phyloP scores from a whole-genome alignment of 2,888 invertebrate genomes.

The Sesamia inferens region DNA sequence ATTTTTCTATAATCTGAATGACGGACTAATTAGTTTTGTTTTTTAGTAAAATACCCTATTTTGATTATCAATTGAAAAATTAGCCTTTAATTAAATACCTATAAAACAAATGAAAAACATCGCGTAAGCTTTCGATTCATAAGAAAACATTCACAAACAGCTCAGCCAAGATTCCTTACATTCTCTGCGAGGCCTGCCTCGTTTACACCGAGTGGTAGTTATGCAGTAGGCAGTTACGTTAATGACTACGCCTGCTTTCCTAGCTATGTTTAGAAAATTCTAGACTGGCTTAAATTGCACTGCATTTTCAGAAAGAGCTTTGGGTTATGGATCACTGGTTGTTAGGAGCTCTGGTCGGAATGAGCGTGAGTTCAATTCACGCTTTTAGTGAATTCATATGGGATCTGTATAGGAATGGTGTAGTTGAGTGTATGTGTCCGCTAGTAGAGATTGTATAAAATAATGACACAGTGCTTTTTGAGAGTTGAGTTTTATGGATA shows the following conservation, averaged over 20 bases:
- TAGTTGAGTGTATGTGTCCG: neutral
- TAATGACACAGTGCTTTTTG: neutral
- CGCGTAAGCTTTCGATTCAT: constrained; percentile 18
- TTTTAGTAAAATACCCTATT: no score
- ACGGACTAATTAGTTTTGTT: no score
- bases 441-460: neutral
- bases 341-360: constrained; percentile 2
- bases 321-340: constrained; percentile 22
- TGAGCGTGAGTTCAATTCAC: constrained; percentile 7
- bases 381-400: constrained; percentile 22
- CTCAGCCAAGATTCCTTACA: constrained; percentile 40
- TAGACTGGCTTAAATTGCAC: constrained; percentile 24
- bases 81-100: no score
- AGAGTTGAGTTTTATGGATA: neutral
- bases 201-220: constrained; percentile 51
- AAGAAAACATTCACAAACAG: constrained; percentile 29
- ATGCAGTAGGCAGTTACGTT: constrained; percentile 53
- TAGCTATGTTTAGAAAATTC: constrained; percentile 54
- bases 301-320: constrained; percentile 39
- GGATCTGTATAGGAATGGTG: neutral
- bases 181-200: constrained; percentile 41
- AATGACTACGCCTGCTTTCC: constrained; percentile 50
- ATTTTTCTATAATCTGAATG: no score
- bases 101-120: neutral
- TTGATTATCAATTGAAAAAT: no score